phyloP scores from a whole-genome alignment of 2,888 invertebrate genomes.

The Arrhopalites spinosus region DNA sequence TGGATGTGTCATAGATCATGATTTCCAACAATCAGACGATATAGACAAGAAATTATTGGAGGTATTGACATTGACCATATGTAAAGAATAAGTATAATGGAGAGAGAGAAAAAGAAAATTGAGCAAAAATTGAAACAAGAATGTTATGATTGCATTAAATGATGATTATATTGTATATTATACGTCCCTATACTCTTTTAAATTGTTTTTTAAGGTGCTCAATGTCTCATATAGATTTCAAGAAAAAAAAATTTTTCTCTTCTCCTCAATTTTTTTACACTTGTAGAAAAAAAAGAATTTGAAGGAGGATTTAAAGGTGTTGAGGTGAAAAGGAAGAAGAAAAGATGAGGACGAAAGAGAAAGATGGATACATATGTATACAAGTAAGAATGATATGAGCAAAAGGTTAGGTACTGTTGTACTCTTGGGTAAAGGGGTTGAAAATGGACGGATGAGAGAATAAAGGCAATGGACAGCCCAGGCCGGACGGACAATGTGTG shows the following conservation, averaged over 20 bases:
- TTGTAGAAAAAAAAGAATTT: not conserved
- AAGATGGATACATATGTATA: not conserved
- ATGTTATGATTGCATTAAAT: no score
- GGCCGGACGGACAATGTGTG: conserved; percentile 22
- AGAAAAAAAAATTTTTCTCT: not conserved
- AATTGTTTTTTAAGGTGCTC: not conserved
- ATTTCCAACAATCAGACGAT: no score
- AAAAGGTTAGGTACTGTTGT: not conserved
- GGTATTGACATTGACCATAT: not conserved
- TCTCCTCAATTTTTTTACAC: no score
- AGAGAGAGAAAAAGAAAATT: not conserved
- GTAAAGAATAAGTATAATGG: not conserved
- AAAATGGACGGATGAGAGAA: conserved; percentile 1
- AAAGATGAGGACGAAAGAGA: no score
- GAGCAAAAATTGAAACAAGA: no score
- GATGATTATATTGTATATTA: no score
- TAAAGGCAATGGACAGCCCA: conserved; percentile 2
- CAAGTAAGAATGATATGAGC: not conserved
- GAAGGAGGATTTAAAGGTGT: not conserved
- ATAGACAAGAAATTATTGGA: no score
- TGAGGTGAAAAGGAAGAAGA: not conserved
- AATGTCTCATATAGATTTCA: not conserved
- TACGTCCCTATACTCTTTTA: not conserved
- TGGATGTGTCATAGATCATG: not conserved
- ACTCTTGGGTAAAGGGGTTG: conserved; percentile 1